phyloP scores from a whole-genome alignment of 2,797 vertebrate genomes.

The Hydrocynus forskahlii region DNA sequence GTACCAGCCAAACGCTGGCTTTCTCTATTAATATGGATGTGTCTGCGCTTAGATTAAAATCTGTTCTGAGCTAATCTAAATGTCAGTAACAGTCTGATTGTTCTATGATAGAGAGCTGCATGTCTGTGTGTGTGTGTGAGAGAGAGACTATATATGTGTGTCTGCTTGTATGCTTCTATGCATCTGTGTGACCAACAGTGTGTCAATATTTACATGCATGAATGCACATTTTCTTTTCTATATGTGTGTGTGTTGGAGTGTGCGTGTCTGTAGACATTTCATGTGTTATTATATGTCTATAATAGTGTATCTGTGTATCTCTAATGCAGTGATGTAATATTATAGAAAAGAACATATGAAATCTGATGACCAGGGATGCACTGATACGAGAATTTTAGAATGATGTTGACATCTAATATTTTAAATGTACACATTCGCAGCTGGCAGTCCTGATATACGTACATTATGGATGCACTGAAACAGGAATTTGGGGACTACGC shows the following conservation, averaged over 20 bases:
- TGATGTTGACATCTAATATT: too few relatives aligned
- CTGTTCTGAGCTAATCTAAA: constrained; percentile 54
- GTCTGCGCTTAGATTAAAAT: constrained; percentile 50
- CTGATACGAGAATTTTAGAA: too few relatives aligned
- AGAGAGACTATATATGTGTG: constrained; percentile 9
- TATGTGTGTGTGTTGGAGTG: not conserved
- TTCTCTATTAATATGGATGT: constrained; percentile 45
- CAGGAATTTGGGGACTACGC: too few relatives aligned
- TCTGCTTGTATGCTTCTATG: not conserved
- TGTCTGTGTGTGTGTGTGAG: constrained; percentile 2
- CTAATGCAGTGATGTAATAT: not conserved
- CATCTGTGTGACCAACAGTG: not conserved
- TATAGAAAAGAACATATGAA: not conserved
- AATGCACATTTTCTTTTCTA: too few relatives aligned
- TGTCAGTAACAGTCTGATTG: constrained; percentile 55
- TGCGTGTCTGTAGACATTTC: not conserved
- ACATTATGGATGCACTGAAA: too few relatives aligned
- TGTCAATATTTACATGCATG: too few relatives aligned
- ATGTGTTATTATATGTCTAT: not conserved
- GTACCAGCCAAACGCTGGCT: constrained; percentile 9
- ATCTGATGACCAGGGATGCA: not conserved
- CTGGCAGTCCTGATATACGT: too few relatives aligned
- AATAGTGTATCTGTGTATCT: not conserved
- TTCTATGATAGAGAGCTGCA: constrained; percentile 35
- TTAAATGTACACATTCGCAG: too few relatives aligned